Percentiles rank a stretch among this genome's conserved stretches.
Conservation (phyloP, 2,113 vertebrate genomes). For the Aptenodytes forsteri region DNA sequence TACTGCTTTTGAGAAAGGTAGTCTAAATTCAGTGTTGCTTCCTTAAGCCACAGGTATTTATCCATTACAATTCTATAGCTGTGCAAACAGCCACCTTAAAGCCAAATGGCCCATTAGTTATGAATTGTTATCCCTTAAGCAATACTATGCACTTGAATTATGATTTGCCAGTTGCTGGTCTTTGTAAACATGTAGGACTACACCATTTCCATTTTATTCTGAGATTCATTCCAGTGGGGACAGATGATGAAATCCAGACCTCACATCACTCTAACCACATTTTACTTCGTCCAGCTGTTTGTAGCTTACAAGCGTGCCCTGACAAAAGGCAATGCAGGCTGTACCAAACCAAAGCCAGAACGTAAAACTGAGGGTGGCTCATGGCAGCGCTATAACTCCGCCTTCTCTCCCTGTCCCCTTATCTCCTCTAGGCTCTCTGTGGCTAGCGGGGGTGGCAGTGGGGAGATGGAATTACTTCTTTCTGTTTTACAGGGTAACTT, state of each 20-base stretch:
- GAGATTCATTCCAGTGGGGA: neutral
- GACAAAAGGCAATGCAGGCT: neutral
- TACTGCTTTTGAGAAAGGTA: neutral
- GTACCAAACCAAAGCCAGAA: neutral
- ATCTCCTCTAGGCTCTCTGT: neutral
- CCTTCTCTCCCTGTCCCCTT: neutral
- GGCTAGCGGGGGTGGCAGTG: neutral
- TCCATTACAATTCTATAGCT: neutral
- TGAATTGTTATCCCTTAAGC: neutral
- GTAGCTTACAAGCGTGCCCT: neutral
- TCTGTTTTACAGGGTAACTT: neutral
- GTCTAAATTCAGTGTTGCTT: neutral
- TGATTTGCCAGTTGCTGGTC: neutral
- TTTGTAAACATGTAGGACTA: neutral
- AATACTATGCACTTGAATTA: neutral
- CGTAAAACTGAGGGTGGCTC: neutral
- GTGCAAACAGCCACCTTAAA: neutral
- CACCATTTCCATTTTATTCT: neutral
- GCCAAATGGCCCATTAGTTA: neutral
- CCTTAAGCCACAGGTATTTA: neutral
- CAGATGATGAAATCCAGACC: neutral
- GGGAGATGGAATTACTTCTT: neutral
- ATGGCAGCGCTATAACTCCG: rapidly evolving
- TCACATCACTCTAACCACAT: neutral
- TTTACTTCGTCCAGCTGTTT: neutral